These are phyloP conservation scores for Dexiosoma caninum DNA, from an alignment of 2,888 invertebrate genomes.

Conservation along the genomic window DNA sequence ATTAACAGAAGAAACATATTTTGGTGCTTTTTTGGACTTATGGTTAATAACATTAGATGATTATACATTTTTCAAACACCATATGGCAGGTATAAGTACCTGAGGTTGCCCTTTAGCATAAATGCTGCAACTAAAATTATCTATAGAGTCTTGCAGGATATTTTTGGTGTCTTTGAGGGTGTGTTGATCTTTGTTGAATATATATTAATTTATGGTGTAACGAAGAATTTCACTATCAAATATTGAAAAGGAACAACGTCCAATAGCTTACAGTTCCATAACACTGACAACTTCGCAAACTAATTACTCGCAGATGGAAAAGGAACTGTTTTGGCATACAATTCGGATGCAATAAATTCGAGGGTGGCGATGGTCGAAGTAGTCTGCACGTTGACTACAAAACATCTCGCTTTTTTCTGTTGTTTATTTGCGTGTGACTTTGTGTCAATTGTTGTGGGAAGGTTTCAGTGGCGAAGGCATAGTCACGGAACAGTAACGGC, in stretches of 20 bases:
- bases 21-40: constrained; percentile 28
- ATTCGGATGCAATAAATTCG: neutral
- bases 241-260: neutral
- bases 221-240: neutral
- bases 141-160: constrained; percentile 29
- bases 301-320: neutral
- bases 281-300: neutral
- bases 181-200: neutral
- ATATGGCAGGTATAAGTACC: constrained; percentile 33
- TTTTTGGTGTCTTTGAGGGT: constrained; percentile 5
- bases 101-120: constrained; percentile 32
- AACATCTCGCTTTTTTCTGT: no score
- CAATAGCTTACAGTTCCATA: neutral
- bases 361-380: no score
- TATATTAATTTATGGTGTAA: neutral
- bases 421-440: no score
- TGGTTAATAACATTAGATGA: neutral
- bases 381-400: no score
- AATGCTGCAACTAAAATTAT: constrained; percentile 31
- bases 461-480: no score
- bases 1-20: constrained; percentile 24
- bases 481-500: no score
- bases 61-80: constrained; percentile 44
- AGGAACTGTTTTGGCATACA: neutral
- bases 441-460: no score